These are phyloP conservation scores for Orthochromis malagaraziensis DNA, from an alignment of 2,113 vertebrate genomes.

Conservation along the genomic window DNA sequence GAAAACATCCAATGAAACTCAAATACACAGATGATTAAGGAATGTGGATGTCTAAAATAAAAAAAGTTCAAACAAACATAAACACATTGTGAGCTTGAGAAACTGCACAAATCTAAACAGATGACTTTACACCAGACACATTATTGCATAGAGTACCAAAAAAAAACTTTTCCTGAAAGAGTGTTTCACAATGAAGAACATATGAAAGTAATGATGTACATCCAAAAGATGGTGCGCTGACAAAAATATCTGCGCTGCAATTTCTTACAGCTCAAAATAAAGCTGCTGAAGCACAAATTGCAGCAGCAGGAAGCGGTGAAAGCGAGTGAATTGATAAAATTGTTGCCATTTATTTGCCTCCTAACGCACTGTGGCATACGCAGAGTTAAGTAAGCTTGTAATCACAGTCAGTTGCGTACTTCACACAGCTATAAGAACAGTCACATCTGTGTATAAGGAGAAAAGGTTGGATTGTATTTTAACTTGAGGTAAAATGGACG, in stretches of 20 bases:
- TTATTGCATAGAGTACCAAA: background rate
- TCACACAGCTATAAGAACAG: background rate
- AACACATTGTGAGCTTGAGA: background rate
- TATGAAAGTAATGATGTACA: background rate
- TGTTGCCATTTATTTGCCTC: background rate
- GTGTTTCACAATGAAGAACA: background rate
- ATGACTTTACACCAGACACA: background rate
- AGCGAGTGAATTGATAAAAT: background rate
- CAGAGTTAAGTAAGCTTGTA: background rate
- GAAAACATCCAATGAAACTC: background rate
- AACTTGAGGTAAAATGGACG: background rate
- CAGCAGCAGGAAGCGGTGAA: background rate
- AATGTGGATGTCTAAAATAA: background rate
- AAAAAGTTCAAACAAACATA: background rate
- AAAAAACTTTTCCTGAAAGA: background rate
- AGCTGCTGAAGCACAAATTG: background rate
- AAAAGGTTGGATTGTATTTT: background rate
- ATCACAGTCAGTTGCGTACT: background rate
- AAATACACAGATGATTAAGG: background rate
- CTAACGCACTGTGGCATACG: background rate
- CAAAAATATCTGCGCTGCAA: background rate
- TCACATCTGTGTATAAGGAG: background rate
- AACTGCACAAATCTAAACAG: background rate
- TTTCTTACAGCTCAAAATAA: background rate
- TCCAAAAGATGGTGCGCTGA: background rate